phyloP scores from a whole-genome alignment of 2,113 vertebrate genomes.

The Rhegmatorhina hoffmannsi region DNA sequence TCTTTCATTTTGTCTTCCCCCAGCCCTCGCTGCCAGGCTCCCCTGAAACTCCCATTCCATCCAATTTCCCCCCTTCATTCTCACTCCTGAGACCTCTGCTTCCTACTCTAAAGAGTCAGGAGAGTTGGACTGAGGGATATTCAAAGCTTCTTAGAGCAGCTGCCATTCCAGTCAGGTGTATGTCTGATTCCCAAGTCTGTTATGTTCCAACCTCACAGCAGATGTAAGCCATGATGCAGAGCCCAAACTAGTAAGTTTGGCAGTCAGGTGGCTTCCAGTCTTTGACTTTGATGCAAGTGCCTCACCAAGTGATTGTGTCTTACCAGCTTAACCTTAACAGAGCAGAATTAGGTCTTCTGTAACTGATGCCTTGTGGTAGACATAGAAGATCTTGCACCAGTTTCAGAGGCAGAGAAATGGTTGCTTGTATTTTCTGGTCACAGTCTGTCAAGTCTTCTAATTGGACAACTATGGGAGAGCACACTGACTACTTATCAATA shows the following conservation, averaged over 20 bases:
- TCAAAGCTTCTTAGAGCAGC: background rate
- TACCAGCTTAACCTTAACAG: background rate
- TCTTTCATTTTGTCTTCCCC: background rate
- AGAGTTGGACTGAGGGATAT: background rate
- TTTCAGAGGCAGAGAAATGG: background rate
- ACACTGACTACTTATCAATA: background rate
- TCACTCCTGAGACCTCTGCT: background rate
- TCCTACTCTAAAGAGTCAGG: background rate
- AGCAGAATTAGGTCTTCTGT: background rate
- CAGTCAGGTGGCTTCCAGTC: background rate
- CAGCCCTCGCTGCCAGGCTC: background rate
- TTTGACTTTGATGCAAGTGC: background rate
- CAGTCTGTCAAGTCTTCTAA: background rate
- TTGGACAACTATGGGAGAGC: background rate
- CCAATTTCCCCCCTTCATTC: background rate
- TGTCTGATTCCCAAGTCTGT: background rate
- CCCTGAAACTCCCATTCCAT: background rate
- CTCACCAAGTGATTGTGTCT: background rate
- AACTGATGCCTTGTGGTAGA: fast-evolving
- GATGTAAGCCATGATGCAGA: background rate
- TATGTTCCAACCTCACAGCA: background rate
- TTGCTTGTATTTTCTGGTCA: background rate
- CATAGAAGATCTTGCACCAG: background rate
- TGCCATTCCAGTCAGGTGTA: fast-evolving
- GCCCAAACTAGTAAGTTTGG: background rate